Conservation (phyloP, 2,797 vertebrate genomes). For the Rhinogobio ventralis region DNA sequence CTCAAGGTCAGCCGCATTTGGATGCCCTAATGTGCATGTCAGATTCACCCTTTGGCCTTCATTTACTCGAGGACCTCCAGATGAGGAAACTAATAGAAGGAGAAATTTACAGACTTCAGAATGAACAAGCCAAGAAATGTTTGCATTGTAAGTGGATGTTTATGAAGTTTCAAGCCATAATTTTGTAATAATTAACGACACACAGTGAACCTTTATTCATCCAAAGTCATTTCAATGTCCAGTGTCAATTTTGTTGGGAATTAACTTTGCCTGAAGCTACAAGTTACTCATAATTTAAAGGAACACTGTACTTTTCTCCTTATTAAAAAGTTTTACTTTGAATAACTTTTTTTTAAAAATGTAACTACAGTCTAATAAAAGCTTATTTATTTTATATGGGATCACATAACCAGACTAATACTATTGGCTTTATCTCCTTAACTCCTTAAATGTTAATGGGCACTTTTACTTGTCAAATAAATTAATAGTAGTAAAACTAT, state of each 20-base stretch:
- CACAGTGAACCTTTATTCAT: background rate
- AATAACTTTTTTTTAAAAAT: background rate
- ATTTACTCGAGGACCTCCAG: constrained; percentile 34
- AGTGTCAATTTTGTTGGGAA: background rate
- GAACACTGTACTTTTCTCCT: background rate
- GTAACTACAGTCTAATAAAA: background rate
- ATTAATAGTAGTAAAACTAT: background rate
- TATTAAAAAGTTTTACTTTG: background rate
- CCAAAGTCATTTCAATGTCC: background rate
- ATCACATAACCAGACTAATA: background rate
- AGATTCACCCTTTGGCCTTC: constrained; percentile 72
- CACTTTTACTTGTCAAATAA: background rate
- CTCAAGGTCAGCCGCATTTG: constrained; percentile 36
- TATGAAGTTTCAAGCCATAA: background rate
- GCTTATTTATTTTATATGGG: background rate
- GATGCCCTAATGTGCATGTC: constrained; percentile 65
- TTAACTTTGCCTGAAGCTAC: background rate
- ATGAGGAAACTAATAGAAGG: constrained; percentile 25
- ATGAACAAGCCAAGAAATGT: background rate
- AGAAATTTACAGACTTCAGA: background rate
- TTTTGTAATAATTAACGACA: background rate
- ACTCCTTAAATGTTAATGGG: background rate
- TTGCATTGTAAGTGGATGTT: background rate
- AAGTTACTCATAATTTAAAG: background rate
- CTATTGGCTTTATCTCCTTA: background rate